phyloP scores from a whole-genome alignment of 2,888 invertebrate genomes.

The Helleia helle region DNA sequence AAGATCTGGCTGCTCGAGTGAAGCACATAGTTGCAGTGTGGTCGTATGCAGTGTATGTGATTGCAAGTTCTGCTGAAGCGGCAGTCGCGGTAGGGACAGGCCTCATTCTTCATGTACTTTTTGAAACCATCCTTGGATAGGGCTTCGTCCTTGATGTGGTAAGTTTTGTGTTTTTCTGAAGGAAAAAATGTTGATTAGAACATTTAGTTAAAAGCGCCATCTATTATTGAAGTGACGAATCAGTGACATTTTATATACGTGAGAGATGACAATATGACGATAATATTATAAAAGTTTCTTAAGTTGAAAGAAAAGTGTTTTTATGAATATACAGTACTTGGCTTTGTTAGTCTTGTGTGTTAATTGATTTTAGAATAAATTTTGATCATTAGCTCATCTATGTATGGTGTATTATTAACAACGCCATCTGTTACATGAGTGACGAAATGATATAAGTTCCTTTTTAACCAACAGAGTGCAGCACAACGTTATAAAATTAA shows the following conservation, averaged over 20 bases:
- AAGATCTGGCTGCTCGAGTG: constrained; percentile 97
- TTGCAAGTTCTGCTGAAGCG: constrained; percentile 96
- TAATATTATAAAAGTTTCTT: too few species aligned
- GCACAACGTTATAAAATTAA: background rate
- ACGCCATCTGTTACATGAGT: background rate
- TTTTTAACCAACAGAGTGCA: background rate
- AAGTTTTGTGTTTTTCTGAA: constrained; percentile 98
- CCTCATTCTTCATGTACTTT: constrained; percentile 98
- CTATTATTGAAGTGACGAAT: background rate
- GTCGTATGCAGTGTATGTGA: constrained; percentile 98
- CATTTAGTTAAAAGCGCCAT: constrained; percentile 1
- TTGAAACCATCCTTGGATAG: constrained; percentile 97
- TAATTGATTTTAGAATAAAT: too few species aligned
- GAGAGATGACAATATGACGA: background rate
- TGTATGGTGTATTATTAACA: too few species aligned
- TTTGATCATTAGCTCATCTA: too few species aligned
- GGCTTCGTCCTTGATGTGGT: constrained; percentile 98
- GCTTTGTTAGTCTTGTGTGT: too few species aligned
- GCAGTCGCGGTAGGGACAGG: constrained; percentile 92
- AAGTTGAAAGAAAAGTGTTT: too few species aligned
- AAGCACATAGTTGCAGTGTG: constrained; percentile 95
- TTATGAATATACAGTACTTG: too few species aligned
- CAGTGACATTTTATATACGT: background rate
- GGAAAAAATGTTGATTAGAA: constrained; percentile 17
- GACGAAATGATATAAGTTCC: background rate